A percentile compares a stretch with the other conserved stretches of the same genome.
These are phyloP conservation scores for Anguilla anguilla DNA, from an alignment of 2,797 vertebrate genomes.

Conservation along the genomic window DNA sequence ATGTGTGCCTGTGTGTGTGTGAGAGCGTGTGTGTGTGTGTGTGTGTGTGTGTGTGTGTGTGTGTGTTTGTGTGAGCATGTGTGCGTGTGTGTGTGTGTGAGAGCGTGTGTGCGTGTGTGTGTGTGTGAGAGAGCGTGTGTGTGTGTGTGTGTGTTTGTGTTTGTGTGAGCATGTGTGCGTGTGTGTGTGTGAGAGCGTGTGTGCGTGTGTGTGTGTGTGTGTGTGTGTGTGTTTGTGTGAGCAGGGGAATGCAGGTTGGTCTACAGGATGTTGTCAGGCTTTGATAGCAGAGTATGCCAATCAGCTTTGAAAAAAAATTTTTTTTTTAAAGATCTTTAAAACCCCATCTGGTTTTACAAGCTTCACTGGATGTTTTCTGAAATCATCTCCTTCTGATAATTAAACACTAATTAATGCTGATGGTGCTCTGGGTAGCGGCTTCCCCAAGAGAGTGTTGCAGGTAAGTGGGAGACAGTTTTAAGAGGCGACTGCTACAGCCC, in stretches of 20 bases:
- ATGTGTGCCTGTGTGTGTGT: neutral
- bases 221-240: neutral
- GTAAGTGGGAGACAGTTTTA: constrained; percentile 14
- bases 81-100: too few relatives aligned
- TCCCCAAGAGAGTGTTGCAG: neutral
- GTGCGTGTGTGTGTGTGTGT: neutral
- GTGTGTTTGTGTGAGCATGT: too few relatives aligned
- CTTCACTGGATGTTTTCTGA: constrained; percentile 43
- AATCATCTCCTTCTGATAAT: constrained; percentile 72
- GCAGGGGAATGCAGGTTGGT: neutral
- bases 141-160: too few relatives aligned
- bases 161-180: too few relatives aligned
- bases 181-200: neutral
- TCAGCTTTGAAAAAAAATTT: constrained; percentile 66
- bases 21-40: too few relatives aligned
- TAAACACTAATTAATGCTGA: constrained; percentile 78
- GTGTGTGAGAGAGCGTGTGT: too few relatives aligned
- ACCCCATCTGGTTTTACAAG: constrained; percentile 54
- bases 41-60: too few relatives aligned
- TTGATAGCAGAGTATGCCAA: constrained; percentile 70
- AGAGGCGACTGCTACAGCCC: neutral
- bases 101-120: too few relatives aligned
- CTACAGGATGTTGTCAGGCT: neutral
- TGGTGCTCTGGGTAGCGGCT: constrained; percentile 60
- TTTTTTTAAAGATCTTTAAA: constrained; percentile 60